Evolutionary conservation across 2,888 invertebrate genomes (phyloP).

Genomic region (Ornithoptera priamus): DNA sequence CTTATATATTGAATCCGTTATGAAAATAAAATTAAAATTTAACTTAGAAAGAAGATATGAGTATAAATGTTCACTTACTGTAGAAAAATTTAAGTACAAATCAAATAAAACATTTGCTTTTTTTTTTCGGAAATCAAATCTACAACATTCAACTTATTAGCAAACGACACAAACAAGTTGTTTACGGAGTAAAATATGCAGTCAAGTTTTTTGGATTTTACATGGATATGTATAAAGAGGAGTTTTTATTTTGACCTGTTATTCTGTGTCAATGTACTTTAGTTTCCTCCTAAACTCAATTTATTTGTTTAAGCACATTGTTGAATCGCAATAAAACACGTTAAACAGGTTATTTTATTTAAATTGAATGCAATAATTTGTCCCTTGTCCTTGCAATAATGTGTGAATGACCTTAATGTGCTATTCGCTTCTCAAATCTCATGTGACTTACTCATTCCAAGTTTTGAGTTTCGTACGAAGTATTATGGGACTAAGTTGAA

Average conservation of each 20-base stretch:
- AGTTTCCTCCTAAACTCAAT: conserved; percentile 1
- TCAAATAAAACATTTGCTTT: no score
- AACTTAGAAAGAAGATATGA: no score
- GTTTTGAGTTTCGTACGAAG: no score
- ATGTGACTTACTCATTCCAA: no score
- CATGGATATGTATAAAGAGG: neutral
- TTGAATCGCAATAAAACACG: conserved; percentile 12
- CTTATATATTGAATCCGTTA: no score
- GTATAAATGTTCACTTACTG: no score
- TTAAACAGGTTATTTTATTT: conserved; percentile 13
- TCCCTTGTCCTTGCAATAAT: neutral
- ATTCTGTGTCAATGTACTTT: conserved; percentile 11
- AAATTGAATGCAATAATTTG: conserved; percentile 12
- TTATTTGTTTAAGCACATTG: neutral
- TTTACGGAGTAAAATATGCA: neutral
- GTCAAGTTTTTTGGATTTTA: neutral
- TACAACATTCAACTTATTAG: neutral
- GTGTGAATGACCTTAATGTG: conserved; percentile 20
- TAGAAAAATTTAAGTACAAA: no score
- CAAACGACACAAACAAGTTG: neutral
- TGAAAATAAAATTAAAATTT: no score
- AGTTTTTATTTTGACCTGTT: neutral
- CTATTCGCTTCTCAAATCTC: conserved; percentile 15
- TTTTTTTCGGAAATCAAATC: neutral
- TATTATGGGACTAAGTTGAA: no score